Evolutionary conservation across 1,140 invertebrate genomes (phyloP).

Genomic region (Plutomurus gul): DNA sequence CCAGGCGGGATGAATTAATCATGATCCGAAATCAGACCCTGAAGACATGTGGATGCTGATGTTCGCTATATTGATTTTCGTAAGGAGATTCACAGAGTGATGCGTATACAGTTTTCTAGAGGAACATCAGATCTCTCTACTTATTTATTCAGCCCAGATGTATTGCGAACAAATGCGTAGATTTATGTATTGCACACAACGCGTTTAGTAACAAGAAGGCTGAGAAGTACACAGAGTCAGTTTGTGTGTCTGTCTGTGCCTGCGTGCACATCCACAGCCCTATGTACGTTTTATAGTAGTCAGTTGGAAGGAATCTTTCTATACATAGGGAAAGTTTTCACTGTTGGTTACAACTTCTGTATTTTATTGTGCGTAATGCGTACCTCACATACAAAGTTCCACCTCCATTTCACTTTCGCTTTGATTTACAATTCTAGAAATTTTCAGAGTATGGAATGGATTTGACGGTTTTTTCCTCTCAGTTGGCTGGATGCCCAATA

Average conservation of each 20-base stretch:
- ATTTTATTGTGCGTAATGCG: slow-evolving; percentile 16
- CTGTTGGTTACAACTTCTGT: slow-evolving; percentile 16
- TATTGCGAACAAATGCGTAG: slow-evolving; percentile 28
- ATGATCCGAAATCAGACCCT: neutral
- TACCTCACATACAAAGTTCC: neutral
- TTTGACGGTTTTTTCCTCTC: neutral
- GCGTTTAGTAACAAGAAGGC: slow-evolving; percentile 8
- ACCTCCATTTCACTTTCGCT: slow-evolving; percentile 18
- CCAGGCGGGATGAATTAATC: slow-evolving; percentile 14
- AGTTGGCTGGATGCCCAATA: slow-evolving; percentile 17
- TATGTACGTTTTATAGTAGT: no score
- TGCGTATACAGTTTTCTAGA: neutral
- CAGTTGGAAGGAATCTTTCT: no score
- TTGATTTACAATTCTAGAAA: slow-evolving; percentile 33
- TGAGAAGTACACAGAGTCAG: neutral
- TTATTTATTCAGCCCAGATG: slow-evolving; percentile 18
- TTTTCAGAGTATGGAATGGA: slow-evolving; percentile 12
- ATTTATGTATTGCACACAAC: slow-evolving; percentile 23
- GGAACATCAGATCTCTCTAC: neutral
- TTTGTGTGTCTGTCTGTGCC: neutral
- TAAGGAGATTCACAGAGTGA: neutral
- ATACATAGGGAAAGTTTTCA: neutral
- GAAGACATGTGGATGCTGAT: neutral
- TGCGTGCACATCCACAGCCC: neutral
- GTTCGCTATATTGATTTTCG: neutral